Percentiles rank a stretch among this genome's conserved stretches.
Conservation (phyloP, 2,113 vertebrate genomes). For the Rhabdornis inornatus region DNA sequence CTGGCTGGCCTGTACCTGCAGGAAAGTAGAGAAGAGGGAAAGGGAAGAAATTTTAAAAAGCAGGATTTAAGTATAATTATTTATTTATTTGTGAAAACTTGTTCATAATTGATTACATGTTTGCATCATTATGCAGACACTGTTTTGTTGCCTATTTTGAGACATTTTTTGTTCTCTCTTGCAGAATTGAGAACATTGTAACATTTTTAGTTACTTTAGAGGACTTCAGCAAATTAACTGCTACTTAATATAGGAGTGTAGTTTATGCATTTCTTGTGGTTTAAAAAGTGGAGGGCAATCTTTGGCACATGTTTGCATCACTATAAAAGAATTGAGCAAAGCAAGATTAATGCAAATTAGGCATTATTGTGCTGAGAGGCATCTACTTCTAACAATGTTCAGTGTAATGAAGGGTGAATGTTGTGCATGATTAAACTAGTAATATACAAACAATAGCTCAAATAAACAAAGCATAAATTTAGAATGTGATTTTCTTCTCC, state of each 20-base stretch:
- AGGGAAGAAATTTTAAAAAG: neutral
- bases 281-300: slow-evolving; percentile 50
- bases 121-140: neutral
- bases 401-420: slow-evolving; percentile 57
- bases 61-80: neutral
- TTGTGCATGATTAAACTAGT: slow-evolving; percentile 60
- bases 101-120: neutral
- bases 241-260: neutral
- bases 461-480: slow-evolving; percentile 39
- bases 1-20: neutral
- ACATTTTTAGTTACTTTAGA: neutral
- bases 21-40: neutral
- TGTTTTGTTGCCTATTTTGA: neutral
- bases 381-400: slow-evolving; percentile 46
- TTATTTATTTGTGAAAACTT: neutral
- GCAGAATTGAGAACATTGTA: neutral
- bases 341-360: slow-evolving; percentile 61
- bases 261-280: neutral
- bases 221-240: neutral
- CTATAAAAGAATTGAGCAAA: slow-evolving; percentile 34
- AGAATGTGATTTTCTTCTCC: neutral
- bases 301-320: slow-evolving; percentile 37
- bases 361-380: slow-evolving; percentile 56
- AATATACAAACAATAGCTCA: slow-evolving; percentile 56
- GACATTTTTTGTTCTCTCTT: neutral